Percentiles rank a stretch among this genome's conserved stretches.
These are phyloP conservation scores for Etheostoma nigrum DNA, from an alignment of 2,797 vertebrate genomes.

Conservation along the genomic window DNA sequence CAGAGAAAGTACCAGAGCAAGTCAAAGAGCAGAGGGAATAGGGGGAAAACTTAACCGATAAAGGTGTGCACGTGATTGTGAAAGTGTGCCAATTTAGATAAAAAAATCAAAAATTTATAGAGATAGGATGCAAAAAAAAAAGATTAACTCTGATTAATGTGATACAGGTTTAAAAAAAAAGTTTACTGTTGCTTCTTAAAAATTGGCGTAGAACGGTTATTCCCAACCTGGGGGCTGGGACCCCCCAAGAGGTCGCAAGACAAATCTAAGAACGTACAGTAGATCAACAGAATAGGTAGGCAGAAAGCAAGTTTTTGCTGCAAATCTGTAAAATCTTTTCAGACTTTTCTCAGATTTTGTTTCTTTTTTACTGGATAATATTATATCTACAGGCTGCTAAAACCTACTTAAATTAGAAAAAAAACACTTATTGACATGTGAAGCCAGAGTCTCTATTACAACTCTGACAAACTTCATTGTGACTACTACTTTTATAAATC, in stretches of 20 bases:
- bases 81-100: not conserved
- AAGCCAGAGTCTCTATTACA: not conserved
- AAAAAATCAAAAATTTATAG: no score
- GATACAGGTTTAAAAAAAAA: not conserved
- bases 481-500: not conserved
- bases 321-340: not conserved
- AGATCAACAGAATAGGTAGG: not conserved
- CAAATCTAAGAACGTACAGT: not conserved
- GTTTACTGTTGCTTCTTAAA: not conserved
- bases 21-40: not conserved
- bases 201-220: not conserved
- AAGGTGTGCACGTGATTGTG: no score
- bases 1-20: not conserved
- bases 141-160: not conserved
- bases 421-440: not conserved
- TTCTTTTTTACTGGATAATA: not conserved
- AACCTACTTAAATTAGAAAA: not conserved
- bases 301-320: not conserved
- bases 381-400: not conserved
- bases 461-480: not conserved
- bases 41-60: not conserved
- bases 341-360: not conserved
- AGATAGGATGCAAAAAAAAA: constrained; percentile 2
- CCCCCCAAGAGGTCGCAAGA: not conserved
- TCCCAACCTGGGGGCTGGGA: not conserved